Evolutionary conservation across 2,888 invertebrate species (phyloP).

Genomic region (Stegana nigrithorax): DNA sequence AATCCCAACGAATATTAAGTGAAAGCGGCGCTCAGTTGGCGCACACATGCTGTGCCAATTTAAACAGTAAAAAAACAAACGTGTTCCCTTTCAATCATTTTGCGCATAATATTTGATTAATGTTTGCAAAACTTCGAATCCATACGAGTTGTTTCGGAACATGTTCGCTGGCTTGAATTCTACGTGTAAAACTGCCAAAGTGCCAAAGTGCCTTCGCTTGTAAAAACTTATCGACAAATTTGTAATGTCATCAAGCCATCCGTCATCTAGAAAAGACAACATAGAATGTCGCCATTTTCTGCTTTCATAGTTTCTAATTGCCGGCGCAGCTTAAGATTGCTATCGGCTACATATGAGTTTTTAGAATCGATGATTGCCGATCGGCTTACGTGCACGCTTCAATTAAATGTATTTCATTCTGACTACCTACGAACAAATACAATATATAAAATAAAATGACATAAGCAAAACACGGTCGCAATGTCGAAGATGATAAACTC

Average conservation of each 20-base stretch:
- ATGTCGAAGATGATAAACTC: slow-evolving; percentile 21
- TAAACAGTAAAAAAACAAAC: too few relatives aligned
- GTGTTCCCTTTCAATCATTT: too few relatives aligned
- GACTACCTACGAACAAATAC: background rate
- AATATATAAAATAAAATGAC: too few relatives aligned
- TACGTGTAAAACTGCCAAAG: background rate
- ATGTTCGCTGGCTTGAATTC: background rate
- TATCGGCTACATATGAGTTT: background rate
- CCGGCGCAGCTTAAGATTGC: slow-evolving; percentile 1
- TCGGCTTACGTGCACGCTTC: slow-evolving; percentile 8
- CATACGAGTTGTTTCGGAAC: too few relatives aligned
- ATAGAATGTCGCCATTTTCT: background rate
- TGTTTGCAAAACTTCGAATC: too few relatives aligned
- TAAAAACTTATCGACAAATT: background rate
- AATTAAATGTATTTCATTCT: slow-evolving; percentile 17
- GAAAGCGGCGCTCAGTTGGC: too few relatives aligned
- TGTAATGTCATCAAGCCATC: background rate
- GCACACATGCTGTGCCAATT: too few relatives aligned
- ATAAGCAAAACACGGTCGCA: too few relatives aligned
- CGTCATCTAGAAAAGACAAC: background rate
- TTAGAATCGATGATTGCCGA: background rate
- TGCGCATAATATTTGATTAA: too few relatives aligned
- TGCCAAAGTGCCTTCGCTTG: slow-evolving; percentile 3
- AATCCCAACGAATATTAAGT: too few relatives aligned
- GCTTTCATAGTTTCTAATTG: background rate